phyloP scores from a whole-genome alignment of 1,140 invertebrate genomes.

The Drosophila teissieri region DNA sequence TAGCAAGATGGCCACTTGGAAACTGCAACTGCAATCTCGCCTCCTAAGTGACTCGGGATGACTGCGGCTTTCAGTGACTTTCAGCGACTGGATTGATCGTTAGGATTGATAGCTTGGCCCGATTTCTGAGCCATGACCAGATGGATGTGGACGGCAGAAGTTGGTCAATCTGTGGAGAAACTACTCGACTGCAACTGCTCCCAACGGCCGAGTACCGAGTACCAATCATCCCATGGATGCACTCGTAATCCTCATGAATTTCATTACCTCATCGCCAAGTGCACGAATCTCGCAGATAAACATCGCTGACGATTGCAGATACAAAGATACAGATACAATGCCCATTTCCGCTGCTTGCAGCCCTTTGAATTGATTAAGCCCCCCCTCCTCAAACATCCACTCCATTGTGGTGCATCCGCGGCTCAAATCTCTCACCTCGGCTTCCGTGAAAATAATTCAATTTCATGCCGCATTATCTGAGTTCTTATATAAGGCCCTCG shows the following conservation, averaged over 20 bases:
- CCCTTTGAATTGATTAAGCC: conserved; percentile 61
- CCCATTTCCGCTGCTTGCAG: conserved; percentile 62
- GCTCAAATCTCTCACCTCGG: conserved; percentile 35
- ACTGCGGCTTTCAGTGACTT: conserved; percentile 37
- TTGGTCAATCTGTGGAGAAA: conserved; percentile 23
- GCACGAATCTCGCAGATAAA: conserved; percentile 52
- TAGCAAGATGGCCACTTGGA: conserved; percentile 6
- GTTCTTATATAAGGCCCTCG: conserved; percentile 59
- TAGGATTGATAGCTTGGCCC: conserved; percentile 37
- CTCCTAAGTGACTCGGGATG: conserved; percentile 46
- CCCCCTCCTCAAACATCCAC: conserved; percentile 16
- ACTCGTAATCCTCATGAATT: conserved; percentile 41
- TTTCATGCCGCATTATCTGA: conserved; percentile 64
- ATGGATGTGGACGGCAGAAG: conserved; percentile 17
- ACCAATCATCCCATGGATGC: conserved; percentile 19
- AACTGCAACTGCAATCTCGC: conserved; percentile 22
- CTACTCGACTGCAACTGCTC: neutral
- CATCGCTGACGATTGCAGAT: conserved; percentile 31
- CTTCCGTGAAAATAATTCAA: conserved; percentile 72
- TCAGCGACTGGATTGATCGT: conserved; percentile 38
- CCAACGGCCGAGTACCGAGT: neutral
- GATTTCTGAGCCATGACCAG: conserved; percentile 41
- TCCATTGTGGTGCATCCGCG: conserved; percentile 40
- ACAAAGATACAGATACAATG: conserved; percentile 40
- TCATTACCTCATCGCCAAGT: conserved; percentile 33